Evolutionary conservation across 2,888 invertebrate genomes (phyloP).

Genomic region (Clusia tigrina): DNA sequence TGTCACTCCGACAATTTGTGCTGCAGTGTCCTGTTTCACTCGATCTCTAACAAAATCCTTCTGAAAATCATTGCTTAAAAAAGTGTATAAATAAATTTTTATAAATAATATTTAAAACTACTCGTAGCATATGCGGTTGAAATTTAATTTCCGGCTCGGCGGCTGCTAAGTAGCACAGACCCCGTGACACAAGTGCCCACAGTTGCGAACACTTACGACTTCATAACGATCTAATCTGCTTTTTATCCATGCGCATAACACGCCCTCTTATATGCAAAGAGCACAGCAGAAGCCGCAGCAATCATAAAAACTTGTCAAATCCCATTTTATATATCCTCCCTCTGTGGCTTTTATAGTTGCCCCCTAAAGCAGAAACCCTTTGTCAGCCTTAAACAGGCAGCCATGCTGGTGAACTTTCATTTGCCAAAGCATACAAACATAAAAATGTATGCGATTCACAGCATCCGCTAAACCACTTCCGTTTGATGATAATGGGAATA

Average conservation of each 20-base stretch:
- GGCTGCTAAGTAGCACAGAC: too few species aligned
- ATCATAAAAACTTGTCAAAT: constrained; percentile 12
- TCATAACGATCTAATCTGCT: neutral
- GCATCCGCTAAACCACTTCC: constrained; percentile 12
- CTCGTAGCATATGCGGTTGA: neutral
- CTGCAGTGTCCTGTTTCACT: too few species aligned
- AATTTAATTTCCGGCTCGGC: constrained; percentile 3
- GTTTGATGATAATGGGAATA: neutral
- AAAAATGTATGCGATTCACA: neutral
- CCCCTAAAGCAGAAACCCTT: neutral
- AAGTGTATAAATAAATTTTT: neutral
- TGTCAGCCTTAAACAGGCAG: neutral
- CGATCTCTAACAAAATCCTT: too few species aligned
- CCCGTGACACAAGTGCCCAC: neutral
- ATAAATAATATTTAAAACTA: neutral
- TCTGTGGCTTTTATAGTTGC: neutral
- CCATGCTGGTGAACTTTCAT: neutral
- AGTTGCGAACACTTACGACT: neutral
- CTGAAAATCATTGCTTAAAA: too few species aligned
- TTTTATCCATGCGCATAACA: neutral
- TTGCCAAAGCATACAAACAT: neutral
- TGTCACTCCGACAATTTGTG: too few species aligned
- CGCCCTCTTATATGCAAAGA: neutral
- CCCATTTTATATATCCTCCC: neutral
- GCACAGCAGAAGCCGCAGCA: neutral